Conservation (phyloP, 2,888 invertebrate species). For the Pachliopta kotzebuea region DNA sequence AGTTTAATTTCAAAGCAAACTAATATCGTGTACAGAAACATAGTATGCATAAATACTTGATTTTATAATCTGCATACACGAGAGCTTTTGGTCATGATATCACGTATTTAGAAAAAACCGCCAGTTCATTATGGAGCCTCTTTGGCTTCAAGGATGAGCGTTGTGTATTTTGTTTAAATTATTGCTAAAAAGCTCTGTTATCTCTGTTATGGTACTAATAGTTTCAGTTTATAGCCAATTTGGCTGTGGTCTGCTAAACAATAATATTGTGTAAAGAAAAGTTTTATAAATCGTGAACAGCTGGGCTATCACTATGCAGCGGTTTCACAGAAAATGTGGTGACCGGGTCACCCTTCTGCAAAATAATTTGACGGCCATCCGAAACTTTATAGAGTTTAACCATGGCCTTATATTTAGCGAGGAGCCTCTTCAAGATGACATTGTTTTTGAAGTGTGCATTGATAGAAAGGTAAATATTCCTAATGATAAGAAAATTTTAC, state of each 20-base stretch:
- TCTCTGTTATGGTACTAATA: constrained; percentile 8
- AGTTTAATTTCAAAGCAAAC: too few species aligned
- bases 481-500: too few species aligned
- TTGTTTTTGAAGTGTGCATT: constrained; percentile 92
- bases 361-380: constrained; percentile 89
- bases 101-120: too few species aligned
- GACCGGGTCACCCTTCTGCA: constrained; percentile 91
- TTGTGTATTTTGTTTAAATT: too few species aligned
- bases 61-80: too few species aligned
- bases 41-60: too few species aligned
- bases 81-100: too few species aligned
- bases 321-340: constrained; percentile 91
- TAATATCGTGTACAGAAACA: too few species aligned
- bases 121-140: too few species aligned
- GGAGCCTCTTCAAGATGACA: constrained; percentile 89
- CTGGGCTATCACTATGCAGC: constrained; percentile 55
- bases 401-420: constrained; percentile 93
- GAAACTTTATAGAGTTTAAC: constrained; percentile 91
- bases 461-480: constrained; percentile 88
- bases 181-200: neutral
- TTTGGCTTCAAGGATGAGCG: too few species aligned
- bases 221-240: neutral
- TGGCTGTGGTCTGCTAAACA: neutral
- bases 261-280: constrained; percentile 5
- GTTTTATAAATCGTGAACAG: neutral